phyloP scores from a whole-genome alignment of 1,140 invertebrate species.

The Pissodes strobi region DNA sequence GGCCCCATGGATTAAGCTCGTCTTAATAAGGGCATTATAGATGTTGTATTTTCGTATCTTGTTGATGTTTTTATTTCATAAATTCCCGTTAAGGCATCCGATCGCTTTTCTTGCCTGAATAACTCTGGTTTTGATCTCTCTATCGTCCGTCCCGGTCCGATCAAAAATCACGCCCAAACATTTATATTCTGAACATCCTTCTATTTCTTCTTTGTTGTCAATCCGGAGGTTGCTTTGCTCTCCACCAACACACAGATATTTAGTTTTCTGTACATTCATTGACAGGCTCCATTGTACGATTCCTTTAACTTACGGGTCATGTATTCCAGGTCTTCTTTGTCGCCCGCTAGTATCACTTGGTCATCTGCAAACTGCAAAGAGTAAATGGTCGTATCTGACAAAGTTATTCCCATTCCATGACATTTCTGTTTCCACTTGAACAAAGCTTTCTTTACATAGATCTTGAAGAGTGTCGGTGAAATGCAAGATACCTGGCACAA shows the following conservation, averaged over 20 bases:
- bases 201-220: neutral
- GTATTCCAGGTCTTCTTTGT: conserved; percentile 19
- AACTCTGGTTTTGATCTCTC: conserved; percentile 10
- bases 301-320: conserved; percentile 13
- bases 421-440: neutral
- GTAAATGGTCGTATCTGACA: too few relatives aligned
- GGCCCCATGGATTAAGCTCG: too few relatives aligned
- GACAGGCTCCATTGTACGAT: neutral
- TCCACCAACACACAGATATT: conserved; percentile 1
- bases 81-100: neutral
- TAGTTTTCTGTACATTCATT: conserved; percentile 11
- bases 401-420: too few relatives aligned
- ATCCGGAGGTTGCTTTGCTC: neutral
- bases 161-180: neutral
- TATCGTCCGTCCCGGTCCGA: conserved; percentile 1
- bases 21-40: too few relatives aligned
- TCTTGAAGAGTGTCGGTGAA: too few relatives aligned
- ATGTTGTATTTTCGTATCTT: conserved; percentile 2
- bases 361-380: too few relatives aligned
- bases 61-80: neutral
- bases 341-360: conserved; percentile 1
- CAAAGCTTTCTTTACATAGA: neutral
- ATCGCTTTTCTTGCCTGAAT: conserved; percentile 9
- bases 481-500: neutral
- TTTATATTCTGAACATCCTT: too few relatives aligned